A percentile compares a stretch with the other conserved stretches of the same genome.
These are phyloP conservation scores for Aporophyla nigra DNA, from an alignment of 2,888 invertebrate species.

Conservation along the genomic window DNA sequence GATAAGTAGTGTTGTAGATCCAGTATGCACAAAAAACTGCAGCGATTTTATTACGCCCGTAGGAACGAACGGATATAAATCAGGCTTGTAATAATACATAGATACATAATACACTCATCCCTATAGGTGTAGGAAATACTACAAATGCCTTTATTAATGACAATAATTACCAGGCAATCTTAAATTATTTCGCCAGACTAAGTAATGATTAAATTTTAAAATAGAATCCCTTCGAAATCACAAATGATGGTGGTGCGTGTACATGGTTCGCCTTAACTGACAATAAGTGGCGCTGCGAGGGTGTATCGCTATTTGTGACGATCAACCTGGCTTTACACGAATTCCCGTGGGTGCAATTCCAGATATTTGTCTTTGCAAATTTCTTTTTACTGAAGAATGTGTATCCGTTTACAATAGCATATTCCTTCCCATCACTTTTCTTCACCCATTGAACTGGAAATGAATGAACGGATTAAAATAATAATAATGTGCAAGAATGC, in stretches of 20 bases:
- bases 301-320: not conserved
- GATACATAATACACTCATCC: too few species aligned
- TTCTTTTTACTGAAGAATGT: constrained; percentile 67
- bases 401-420: constrained; percentile 68
- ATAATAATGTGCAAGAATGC: not conserved
- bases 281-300: constrained; percentile 25
- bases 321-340: constrained; percentile 67
- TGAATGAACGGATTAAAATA: not conserved
- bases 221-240: constrained; percentile 63
- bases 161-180: not conserved
- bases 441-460: constrained; percentile 58
- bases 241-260: constrained; percentile 74
- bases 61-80: too few species aligned
- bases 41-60: too few species aligned
- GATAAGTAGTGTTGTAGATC: too few species aligned
- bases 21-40: too few species aligned
- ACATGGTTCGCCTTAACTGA: constrained; percentile 82
- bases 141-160: too few species aligned
- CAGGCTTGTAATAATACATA: too few species aligned
- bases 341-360: constrained; percentile 71
- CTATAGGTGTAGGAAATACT: too few species aligned
- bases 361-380: constrained; percentile 52
- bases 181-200: not conserved
- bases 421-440: constrained; percentile 63
- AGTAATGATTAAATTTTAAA: constrained; percentile 37